Conservation (phyloP, 2,888 invertebrate species). For the Apotomis capreana region DNA sequence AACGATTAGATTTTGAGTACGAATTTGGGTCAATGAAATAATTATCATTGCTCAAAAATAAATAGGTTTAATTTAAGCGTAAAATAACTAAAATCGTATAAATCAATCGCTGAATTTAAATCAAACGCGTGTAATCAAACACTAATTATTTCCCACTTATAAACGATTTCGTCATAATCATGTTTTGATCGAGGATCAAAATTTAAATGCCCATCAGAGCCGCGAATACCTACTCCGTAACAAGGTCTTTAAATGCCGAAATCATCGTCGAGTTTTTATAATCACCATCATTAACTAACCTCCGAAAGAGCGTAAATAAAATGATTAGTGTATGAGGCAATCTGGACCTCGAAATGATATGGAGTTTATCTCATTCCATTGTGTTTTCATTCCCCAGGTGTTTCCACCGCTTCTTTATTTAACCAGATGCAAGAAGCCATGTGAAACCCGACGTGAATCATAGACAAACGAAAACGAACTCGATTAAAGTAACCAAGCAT, state of each 20-base stretch:
- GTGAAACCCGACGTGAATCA: conserved; percentile 67
- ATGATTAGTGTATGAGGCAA: conserved; percentile 59
- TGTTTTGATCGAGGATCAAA: conserved; percentile 28
- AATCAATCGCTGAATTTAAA: conserved; percentile 9
- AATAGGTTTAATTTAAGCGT: too few species aligned
- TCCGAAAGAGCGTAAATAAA: conserved; percentile 58
- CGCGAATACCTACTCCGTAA: conserved; percentile 23
- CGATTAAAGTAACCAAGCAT: conserved; percentile 66
- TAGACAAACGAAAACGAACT: conserved; percentile 54
- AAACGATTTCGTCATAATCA: conserved; percentile 36
- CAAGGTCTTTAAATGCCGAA: conserved; percentile 42
- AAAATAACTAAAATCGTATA: neutral
- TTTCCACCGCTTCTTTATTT: conserved; percentile 59
- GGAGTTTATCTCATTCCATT: conserved; percentile 65
- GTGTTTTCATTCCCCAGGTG: conserved; percentile 51
- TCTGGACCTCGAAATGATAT: conserved; percentile 61
- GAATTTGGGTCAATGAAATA: too few species aligned
- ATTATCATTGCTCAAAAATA: too few species aligned
- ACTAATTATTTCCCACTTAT: conserved; percentile 28
- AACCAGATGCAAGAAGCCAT: conserved; percentile 72
- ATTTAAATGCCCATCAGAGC: conserved; percentile 27
- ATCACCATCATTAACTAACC: conserved; percentile 53
- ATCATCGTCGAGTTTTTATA: conserved; percentile 47
- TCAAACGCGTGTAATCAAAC: conserved; percentile 22
- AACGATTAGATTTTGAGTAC: too few species aligned